A percentile compares a stretch with the other conserved stretches of the same genome.
phyloP scores from a whole-genome alignment of 2,888 invertebrate genomes.

The Sesamia inferens region DNA sequence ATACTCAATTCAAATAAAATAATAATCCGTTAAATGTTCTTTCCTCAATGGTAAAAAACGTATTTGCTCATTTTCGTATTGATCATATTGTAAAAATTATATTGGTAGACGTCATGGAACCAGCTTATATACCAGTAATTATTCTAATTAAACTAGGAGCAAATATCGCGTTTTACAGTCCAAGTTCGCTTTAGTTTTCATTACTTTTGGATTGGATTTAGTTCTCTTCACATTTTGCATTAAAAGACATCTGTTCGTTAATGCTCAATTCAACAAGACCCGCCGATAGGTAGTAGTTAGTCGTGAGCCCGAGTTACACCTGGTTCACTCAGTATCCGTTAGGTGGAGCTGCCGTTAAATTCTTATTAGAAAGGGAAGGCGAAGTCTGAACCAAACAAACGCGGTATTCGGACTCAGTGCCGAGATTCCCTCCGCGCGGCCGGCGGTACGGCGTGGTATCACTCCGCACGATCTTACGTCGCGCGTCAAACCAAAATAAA shows the following conservation, averaged over 20 bases:
- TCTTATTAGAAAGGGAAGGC: conserved; percentile 81
- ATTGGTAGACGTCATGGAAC: neutral
- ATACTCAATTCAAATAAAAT: neutral
- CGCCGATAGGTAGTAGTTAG: neutral
- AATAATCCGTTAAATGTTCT: neutral
- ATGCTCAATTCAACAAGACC: neutral
- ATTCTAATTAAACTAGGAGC: neutral
- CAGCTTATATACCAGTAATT: neutral
- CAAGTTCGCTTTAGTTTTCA: neutral
- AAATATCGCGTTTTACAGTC: neutral
- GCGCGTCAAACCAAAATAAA: conserved; percentile 87
- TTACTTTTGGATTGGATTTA: neutral
- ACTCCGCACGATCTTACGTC: conserved; percentile 67
- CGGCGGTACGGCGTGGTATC: conserved; percentile 62
- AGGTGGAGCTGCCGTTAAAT: conserved; percentile 74
- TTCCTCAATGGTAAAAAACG: neutral
- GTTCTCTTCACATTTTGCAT: neutral
- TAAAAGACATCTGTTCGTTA: conserved; percentile 37
- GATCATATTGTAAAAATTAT: neutral
- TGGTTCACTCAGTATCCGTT: conserved; percentile 34
- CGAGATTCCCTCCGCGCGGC: conserved; percentile 78
- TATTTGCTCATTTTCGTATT: neutral
- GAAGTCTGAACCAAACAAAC: conserved; percentile 77
- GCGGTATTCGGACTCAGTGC: conserved; percentile 73
- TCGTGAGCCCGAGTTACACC: neutral